Evolutionary conservation across 1,140 invertebrate genomes (phyloP), one percentile per base, ranked within the genome.

Genomic region (Caenorhabditis brenneri): DNA sequence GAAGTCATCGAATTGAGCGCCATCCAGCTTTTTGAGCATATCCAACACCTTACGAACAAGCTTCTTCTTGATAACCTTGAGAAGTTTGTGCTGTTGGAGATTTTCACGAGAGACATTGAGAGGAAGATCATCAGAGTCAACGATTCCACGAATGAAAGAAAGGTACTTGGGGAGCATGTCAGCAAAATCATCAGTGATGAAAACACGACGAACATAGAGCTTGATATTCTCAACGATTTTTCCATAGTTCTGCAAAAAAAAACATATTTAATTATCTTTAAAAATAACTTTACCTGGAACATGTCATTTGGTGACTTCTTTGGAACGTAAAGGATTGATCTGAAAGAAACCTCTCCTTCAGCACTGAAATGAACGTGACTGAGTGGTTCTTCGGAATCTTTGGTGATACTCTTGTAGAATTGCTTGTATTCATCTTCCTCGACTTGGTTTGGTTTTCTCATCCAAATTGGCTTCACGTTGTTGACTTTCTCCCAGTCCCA

Each of bases 111-210:
- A 97, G 19, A 99, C 97, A 92, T 99, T 99, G 79, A 99, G 92
- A 5, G 98, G 98, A 81, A 99, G 92, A 93, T 99, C 98, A 92
- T 99, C 98, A n/a, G 96, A 97, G 92, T 99, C 98, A 33, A 99
- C 97, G 84, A 99, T 95, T 88, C 98, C 98, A 87, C 95, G 94
- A 79, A 98, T 93, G 91, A 99, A 99, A 74, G 93, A 94, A 84
- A 99, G 92, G 91, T 99, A 99, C 91, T 96, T 98, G 74, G 98
- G 98, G 94, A 99, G 96, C 94, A 99, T 96, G 90, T 99, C 97
- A 90, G 96, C 96, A 92, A 99, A 99, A 92, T 99, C 96, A 89
- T 99, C 97, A 19, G 97, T 99, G 91, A 99, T 99, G 92, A 99
- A 99, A 19, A 99, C 97, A 83, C 97, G 93, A 86, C 97, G 93